Base-by-base conservation (phyloP, 1,140 invertebrate species). In the Solenopsis fugax region DNA sequence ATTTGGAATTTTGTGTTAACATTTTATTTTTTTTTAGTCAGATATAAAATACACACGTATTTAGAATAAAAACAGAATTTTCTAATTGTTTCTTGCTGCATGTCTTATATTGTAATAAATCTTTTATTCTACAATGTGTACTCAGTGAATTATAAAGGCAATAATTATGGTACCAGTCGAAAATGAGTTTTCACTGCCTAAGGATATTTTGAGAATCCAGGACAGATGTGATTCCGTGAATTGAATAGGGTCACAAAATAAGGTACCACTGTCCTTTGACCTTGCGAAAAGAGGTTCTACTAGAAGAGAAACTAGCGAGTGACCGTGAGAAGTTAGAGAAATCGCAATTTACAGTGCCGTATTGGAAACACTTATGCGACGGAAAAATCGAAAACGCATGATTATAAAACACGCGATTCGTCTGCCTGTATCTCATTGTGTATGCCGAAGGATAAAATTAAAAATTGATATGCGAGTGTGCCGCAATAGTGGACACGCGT, bases 251-350 rank as follows among this genome's bases (percentile, higher is more conserved):
- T 34, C 87, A 65, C 34, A 16, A 76, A 56, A 62, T 34, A 71
- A 29, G n/a, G n/a, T n/a, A 34, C 0, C 1, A 16, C 18, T 89
- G 69, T 76, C 75, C 88, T 89, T 77, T 82, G 84, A 89, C 88
- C 88, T 54, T 76, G 84, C 29, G 62, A 87, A 88, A 80, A 72
- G 64, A 78, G 89, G 69, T 48, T 73, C 88, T 88, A 73, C 48
- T 5, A 54, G 69, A 21, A 56, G 86, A 88, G 90, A 91, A 89
- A 91, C 87, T 88, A 87, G 67, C 85, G 67, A 84, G 75, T 85
- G 69, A 56, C 56, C 77, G 90, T 88, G 91, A 92, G 89, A 92
- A 89, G 85, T 71, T 71, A 86, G 86, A 85, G 88, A 89, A 89
- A 89, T 76, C 86, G 62, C 56, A 37, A 86, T 89, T n/a, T 89